Conservation (phyloP, 2,888 invertebrate species). For the Odontocolon sp. region DNA sequence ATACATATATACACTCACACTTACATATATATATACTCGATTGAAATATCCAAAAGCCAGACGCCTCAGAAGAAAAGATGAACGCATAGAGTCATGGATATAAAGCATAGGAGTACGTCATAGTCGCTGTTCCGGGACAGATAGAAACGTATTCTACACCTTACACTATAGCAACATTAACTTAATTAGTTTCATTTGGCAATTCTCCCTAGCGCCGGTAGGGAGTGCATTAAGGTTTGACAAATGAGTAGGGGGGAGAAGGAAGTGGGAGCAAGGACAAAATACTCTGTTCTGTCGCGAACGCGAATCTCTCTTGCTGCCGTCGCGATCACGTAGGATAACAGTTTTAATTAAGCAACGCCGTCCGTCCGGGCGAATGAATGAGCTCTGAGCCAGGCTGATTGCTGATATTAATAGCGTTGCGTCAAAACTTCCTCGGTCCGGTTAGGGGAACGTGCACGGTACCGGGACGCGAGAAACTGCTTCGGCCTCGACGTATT, state of each 20-base stretch:
- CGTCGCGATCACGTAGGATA: slow-evolving; percentile 67
- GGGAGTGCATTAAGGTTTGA: slow-evolving; percentile 60
- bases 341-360: slow-evolving; percentile 75
- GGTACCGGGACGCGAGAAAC: slow-evolving; percentile 9
- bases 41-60: no score
- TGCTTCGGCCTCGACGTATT: slow-evolving; percentile 17
- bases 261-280: slow-evolving; percentile 11
- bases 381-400: slow-evolving; percentile 54
- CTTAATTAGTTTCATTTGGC: slow-evolving; percentile 74
- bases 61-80: no score
- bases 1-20: no score
- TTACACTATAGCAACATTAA: slow-evolving; percentile 60
- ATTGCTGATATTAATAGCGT: slow-evolving; percentile 61
- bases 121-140: neutral
- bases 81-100: no score
- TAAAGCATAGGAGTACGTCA: neutral
- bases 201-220: slow-evolving; percentile 54
- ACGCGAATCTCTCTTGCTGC: slow-evolving; percentile 53
- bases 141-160: slow-evolving; percentile 18
- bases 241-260: slow-evolving; percentile 45
- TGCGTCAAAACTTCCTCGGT: slow-evolving; percentile 46
- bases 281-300: slow-evolving; percentile 41
- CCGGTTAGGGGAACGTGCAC: slow-evolving; percentile 12
- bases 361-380: slow-evolving; percentile 45
- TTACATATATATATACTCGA: no score